Conservation (phyloP, 2,888 invertebrate genomes). For the Iselma pallidipennis region DNA sequence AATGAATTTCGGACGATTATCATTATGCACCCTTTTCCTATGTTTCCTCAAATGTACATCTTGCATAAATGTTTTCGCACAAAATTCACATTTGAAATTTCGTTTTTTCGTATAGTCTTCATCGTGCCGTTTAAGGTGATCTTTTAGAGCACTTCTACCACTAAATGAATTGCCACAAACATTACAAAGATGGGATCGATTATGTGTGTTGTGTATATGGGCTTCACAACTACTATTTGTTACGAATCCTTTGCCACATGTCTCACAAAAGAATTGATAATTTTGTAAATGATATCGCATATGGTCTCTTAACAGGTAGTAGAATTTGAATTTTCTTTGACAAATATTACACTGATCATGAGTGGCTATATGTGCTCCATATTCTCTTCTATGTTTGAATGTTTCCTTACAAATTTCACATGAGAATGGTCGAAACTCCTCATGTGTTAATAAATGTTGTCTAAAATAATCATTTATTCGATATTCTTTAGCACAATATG, state of each 20-base stretch:
- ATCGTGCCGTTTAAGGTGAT: background rate
- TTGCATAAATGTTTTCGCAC: background rate
- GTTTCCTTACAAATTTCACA: background rate
- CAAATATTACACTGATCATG: slow-evolving; percentile 51
- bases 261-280: background rate
- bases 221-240: slow-evolving; percentile 36
- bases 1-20: slow-evolving; percentile 13
- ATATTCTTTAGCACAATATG: background rate
- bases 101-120: background rate
- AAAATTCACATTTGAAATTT: slow-evolving; percentile 5
- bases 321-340: slow-evolving; percentile 56
- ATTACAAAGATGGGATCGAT: background rate
- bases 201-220: background rate
- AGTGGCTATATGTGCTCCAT: slow-evolving; percentile 43
- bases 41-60: background rate
- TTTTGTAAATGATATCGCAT: slow-evolving; percentile 5
- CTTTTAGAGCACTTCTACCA: background rate
- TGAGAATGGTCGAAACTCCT: background rate
- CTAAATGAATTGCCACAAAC: background rate
- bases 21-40: background rate
- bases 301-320: slow-evolving; percentile 56
- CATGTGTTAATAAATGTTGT: background rate
- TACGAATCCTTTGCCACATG: background rate
- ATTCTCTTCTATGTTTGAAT: background rate
- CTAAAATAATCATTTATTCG: background rate